A percentile compares a stretch with the other conserved stretches of the same genome.
These are phyloP conservation scores for Triplophysa siluroides DNA, from an alignment of 2,113 vertebrate genomes.

Conservation along the genomic window DNA sequence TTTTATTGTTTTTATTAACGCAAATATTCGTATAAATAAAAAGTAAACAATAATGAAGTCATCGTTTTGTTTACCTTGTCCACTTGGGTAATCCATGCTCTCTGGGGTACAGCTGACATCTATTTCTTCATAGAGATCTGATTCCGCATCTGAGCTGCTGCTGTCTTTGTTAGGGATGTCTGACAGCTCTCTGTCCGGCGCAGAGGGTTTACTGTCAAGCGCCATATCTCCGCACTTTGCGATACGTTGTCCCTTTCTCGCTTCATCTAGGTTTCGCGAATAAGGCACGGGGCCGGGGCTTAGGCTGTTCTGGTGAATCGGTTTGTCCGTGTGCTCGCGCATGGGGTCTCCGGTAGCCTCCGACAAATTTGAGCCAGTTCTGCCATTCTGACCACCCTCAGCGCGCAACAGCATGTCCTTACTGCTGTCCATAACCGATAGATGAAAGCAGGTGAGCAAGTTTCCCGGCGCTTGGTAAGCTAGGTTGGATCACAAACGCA, in stretches of 20 bases:
- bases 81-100: conserved; percentile 88
- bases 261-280: conserved; percentile 76
- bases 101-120: conserved; percentile 99
- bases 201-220: conserved; percentile 73
- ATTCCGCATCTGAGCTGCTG: conserved; percentile 96
- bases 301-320: conserved; percentile 78
- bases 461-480: conserved; percentile 44
- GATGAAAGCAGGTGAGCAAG: conserved; percentile 37
- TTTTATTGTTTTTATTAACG: neutral
- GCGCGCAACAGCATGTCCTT: conserved; percentile 90
- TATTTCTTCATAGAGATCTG: conserved; percentile 99
- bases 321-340: conserved; percentile 82
- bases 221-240: conserved; percentile 79
- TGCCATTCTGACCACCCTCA: conserved; percentile 86
- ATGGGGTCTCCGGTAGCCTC: conserved; percentile 79
- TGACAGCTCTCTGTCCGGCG: conserved; percentile 65
- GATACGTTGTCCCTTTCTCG: conserved; percentile 76
- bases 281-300: conserved; percentile 81
- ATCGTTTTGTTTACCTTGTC: conserved; percentile 80
- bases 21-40: neutral
- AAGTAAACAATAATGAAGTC: neutral
- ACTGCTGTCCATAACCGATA: conserved; percentile 86
- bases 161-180: conserved; percentile 83
- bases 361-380: conserved; percentile 80
- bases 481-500: conserved; percentile 59